Conservation (phyloP, 1,140 invertebrate species). For the Sarcophaga bullata region DNA sequence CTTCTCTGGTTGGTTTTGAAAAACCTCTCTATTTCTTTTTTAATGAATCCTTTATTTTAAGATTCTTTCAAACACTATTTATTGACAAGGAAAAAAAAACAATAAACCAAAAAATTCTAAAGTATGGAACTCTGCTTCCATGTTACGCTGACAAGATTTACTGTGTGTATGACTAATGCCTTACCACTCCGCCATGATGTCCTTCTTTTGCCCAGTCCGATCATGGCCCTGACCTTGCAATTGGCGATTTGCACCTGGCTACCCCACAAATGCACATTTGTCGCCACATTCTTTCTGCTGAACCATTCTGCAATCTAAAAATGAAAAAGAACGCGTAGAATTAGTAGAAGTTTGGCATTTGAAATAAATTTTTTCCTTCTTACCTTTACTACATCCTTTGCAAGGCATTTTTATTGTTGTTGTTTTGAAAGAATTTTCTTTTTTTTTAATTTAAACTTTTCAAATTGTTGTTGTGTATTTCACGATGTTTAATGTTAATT, state of each 20-base stretch:
- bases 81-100: no score
- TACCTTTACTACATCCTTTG: constrained; percentile 1
- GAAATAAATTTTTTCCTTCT: not conserved
- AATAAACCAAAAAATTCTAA: no score
- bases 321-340: not conserved
- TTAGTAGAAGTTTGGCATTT: not conserved
- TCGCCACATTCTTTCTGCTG: not conserved
- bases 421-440: no score
- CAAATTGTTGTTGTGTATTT: not conserved
- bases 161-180: no score
- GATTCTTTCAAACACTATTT: no score
- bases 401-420: not conserved
- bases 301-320: constrained; percentile 2
- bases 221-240: not conserved
- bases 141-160: no score
- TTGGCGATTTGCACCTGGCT: not conserved
- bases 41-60: not conserved
- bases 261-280: not conserved
- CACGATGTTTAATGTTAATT: not conserved
- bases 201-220: not conserved
- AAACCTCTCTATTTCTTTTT: not conserved
- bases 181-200: no score
- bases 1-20: not conserved
- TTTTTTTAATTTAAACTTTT: not conserved
- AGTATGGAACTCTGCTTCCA: no score